Base-by-base conservation (phyloP, 2,888 invertebrate species). In the Drosophila mimica region DNA sequence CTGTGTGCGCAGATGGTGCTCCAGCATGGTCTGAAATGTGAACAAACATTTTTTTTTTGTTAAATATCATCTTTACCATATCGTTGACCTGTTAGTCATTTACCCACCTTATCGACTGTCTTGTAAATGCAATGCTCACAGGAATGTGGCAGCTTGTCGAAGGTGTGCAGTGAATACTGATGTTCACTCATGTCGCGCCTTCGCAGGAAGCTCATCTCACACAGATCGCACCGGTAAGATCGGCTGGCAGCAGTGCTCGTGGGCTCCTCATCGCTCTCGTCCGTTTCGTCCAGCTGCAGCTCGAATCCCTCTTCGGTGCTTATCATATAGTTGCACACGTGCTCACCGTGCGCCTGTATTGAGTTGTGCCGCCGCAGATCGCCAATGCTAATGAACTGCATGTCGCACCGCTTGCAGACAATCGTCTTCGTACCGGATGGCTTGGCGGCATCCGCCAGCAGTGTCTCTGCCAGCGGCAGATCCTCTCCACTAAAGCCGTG, bases 51-150 rank as follows among this genome's bases (percentile, higher is more conserved):
- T 25, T 2, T 13, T 51, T 8, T 2, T 1, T 38, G 43, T 52
- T 11, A 58, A 0, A 36, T 9, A 57, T 17, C 17, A 17, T n/a
- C 2, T n/a, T 8, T 15, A 25, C 46, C 25, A 25, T n/a, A 5
- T 11, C 9, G 1, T 11, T 15, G 13, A 11, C 51, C 33, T 20
- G 1, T 4, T 7, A 0, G 31, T 20, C 3, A 6, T 20, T 8
- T n/a, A 49, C 40, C 31, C 70, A 94, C 94, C 56, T 94, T 91
- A 1, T 94, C 94, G 0, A 94, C 94, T 73, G 94, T 94, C 52
- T 94, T 91, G 92, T 94, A 94, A 30, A 93, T 91, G 82, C 95
- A 95, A 30, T 93, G 92, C 36, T 93, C 93, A 79, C 95, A 95
- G 38, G 94, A 93, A 40, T 93, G 90, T 0, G 94, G 94, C 9